These are phyloP conservation scores for Gallinago media DNA, from an alignment of 2,113 vertebrate species.

Conservation along the genomic window DNA sequence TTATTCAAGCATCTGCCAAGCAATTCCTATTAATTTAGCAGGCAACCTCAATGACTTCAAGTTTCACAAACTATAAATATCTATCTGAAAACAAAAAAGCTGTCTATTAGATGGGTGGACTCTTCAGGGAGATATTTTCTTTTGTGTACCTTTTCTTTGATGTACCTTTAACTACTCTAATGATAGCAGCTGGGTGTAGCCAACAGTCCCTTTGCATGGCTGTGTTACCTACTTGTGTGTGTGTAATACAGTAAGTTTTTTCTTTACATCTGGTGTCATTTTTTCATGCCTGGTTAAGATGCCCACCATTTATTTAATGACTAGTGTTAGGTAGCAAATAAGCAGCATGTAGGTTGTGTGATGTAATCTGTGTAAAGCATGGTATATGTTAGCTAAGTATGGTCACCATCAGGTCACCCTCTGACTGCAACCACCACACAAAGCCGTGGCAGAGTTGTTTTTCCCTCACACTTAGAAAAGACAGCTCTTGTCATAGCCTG, in stretches of 20 bases:
- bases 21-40: neutral
- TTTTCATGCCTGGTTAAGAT: neutral
- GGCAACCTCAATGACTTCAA: neutral
- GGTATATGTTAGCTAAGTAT: neutral
- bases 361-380: neutral
- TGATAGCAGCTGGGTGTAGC: neutral
- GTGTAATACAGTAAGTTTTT: neutral
- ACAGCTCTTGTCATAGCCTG: neutral
- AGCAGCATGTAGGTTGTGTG: conserved; percentile 10
- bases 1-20: neutral
- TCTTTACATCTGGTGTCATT: conserved; percentile 38
- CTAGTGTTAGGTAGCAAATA: conserved; percentile 53
- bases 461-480: neutral
- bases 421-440: neutral
- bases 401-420: neutral
- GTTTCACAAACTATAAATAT: neutral
- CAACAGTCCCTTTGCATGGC: neutral
- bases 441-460: neutral
- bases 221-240: neutral
- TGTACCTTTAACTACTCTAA: neutral
- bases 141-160: neutral
- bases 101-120: neutral
- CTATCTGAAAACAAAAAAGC: neutral
- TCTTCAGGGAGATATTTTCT: neutral
- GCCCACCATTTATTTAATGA: conserved; percentile 56